Conservation (phyloP, 2,797 vertebrate species). For the Crossoptilon crossoptilon region DNA sequence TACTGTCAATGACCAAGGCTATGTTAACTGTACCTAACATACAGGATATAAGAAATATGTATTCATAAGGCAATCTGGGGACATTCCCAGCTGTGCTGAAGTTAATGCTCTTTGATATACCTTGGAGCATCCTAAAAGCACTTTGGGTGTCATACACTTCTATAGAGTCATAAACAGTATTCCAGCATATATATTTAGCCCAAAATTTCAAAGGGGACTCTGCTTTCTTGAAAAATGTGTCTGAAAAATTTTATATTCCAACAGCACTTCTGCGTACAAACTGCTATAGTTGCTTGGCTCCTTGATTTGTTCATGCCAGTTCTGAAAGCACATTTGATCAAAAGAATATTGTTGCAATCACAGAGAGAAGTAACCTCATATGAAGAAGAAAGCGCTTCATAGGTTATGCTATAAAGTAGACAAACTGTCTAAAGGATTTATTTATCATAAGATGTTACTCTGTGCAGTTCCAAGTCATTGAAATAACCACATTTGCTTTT, state of each 20-base stretch:
- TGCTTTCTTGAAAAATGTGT: neutral
- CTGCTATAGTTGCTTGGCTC: neutral
- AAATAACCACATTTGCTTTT: neutral
- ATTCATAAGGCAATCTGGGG: neutral
- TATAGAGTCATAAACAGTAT: neutral
- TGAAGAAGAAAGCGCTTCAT: neutral
- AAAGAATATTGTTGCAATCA: constrained; percentile 3
- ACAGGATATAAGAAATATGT: neutral
- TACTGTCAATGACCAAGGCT: constrained; percentile 46
- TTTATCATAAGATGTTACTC: neutral
- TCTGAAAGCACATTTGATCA: constrained; percentile 19
- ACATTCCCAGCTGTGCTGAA: constrained; percentile 7
- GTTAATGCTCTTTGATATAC: constrained; percentile 36
- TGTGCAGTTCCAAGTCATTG: neutral
- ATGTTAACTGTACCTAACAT: neutral
- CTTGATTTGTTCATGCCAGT: neutral
- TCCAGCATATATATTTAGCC: neutral
- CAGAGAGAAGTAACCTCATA: neutral
- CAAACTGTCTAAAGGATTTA: neutral
- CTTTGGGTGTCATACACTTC: neutral
- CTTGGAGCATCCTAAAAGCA: constrained; percentile 11
- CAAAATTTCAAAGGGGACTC: neutral
- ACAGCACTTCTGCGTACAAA: neutral
- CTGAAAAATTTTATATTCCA: neutral
- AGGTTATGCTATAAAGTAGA: neutral